Percentiles rank a stretch among this genome's conserved stretches.
Evolutionary conservation across 2,888 invertebrate species (phyloP).

Genomic region (Lamproptera curius): DNA sequence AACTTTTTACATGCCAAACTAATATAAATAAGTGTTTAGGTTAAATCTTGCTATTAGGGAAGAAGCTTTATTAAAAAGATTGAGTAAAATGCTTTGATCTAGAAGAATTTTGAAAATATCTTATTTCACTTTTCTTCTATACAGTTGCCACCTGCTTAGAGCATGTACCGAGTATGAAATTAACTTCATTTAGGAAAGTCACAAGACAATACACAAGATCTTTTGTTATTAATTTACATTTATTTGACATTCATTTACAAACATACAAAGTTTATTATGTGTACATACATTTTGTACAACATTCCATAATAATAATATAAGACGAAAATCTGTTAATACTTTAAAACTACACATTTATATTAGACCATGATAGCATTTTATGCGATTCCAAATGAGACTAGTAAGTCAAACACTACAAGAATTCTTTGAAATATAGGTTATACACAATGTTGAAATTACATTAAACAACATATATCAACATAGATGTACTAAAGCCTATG

Average conservation of each 20-base stretch:
- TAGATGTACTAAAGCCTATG: slow-evolving; percentile 43
- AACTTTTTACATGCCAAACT: too few relatives aligned
- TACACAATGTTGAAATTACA: slow-evolving; percentile 30
- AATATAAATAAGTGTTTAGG: too few relatives aligned
- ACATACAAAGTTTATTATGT: slow-evolving; percentile 55
- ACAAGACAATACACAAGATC: background rate
- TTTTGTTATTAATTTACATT: slow-evolving; percentile 62
- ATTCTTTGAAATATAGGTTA: slow-evolving; percentile 47
- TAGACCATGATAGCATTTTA: slow-evolving; percentile 57
- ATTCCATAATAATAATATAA: slow-evolving; percentile 45
- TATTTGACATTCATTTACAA: slow-evolving; percentile 73
- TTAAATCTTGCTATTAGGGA: too few relatives aligned
- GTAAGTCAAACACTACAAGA: slow-evolving; percentile 50
- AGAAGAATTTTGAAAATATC: too few relatives aligned
- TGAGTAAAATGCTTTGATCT: too few relatives aligned
- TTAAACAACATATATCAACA: slow-evolving; percentile 32
- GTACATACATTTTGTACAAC: slow-evolving; percentile 73
- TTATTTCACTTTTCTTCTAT: too few relatives aligned
- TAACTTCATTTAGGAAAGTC: too few relatives aligned
- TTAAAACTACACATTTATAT: slow-evolving; percentile 38
- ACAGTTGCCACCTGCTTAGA: too few relatives aligned
- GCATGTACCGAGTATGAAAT: too few relatives aligned
- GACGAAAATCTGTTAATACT: slow-evolving; percentile 61
- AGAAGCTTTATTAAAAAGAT: too few relatives aligned
- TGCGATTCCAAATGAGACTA: slow-evolving; percentile 65